Percentiles rank a stretch among this genome's conserved stretches.
These are phyloP conservation scores for Acanthurus tractus DNA, from an alignment of 2,797 vertebrate species.

Conservation along the genomic window DNA sequence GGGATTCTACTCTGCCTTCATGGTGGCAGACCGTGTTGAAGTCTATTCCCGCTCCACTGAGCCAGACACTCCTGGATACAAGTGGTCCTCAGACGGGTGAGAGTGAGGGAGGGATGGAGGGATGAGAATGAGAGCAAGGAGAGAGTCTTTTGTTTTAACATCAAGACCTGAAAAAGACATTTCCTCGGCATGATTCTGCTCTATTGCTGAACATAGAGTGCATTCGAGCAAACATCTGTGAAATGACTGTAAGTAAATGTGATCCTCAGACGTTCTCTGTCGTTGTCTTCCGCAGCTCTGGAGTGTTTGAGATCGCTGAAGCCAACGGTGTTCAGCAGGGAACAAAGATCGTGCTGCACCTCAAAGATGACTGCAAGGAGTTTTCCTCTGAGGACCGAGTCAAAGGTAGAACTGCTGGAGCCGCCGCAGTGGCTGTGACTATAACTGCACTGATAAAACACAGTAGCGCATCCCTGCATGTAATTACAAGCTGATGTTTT, in stretches of 20 bases:
- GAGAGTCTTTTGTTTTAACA: no score
- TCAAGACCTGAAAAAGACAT: not conserved
- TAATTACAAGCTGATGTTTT: not conserved
- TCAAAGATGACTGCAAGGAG: constrained; percentile 94
- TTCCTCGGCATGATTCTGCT: not conserved
- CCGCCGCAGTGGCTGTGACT: not conserved
- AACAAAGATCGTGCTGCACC: constrained; percentile 94
- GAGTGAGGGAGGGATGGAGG: constrained; percentile 25
- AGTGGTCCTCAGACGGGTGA: constrained; percentile 97
- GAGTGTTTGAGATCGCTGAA: constrained; percentile 93
- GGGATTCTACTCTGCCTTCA: constrained; percentile 98
- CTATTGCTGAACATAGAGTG: not conserved
- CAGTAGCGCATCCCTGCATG: not conserved
- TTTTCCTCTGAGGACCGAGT: constrained; percentile 93
- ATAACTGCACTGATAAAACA: not conserved
- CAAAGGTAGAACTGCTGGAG: constrained; percentile 84
- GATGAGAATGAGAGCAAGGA: not conserved
- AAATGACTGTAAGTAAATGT: not conserved
- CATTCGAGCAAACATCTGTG: not conserved
- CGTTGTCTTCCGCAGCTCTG: constrained; percentile 86
- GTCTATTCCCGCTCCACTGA: constrained; percentile 91
- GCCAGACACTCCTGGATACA: constrained; percentile 85
- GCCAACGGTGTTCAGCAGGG: constrained; percentile 92
- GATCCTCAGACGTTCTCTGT: not conserved
- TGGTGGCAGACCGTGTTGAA: constrained; percentile 95